Base-by-base conservation (phyloP, 2,797 vertebrate genomes). In the Propithecus deckenii region DNA sequence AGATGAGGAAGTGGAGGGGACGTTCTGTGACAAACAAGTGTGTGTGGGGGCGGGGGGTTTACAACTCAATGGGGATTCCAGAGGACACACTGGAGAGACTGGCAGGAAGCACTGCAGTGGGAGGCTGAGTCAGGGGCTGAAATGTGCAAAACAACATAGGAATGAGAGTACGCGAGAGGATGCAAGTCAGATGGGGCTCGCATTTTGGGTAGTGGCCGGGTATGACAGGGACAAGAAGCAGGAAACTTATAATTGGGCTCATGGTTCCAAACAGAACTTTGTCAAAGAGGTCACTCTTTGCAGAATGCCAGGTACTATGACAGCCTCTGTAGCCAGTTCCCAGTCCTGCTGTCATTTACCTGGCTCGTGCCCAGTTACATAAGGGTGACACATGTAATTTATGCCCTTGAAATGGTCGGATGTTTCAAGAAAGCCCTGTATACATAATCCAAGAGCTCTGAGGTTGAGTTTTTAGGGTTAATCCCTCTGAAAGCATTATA, bases 71-170 rank as follows among this genome's bases (percentile, higher is more conserved):
- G n/a, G 67, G 80, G 61, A 91, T 41, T 86, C 78, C 92, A 92
- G 88, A 74, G 91, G 71, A 48, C 85, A 38, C 50, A 2, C 52
- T 57, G 80, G 48, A 67, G 94, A 61, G 52, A n/a, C 0, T 74
- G 80, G 63, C 92, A 85, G 80, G 84, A 59, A 67, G 18, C 65
- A 20, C 18, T 4, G 59, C 43, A 6, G 87, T 81, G 69, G 91
- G 88, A 93, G 79, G 81, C 41, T 88, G 94, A 92, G 50, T 95
- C 94, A 94, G 78, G 79, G 7, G 18, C 63, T 79, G 32, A 78
- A 65, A 63, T 48, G 79, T 28, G 30, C 72, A 30, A 35, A 93
- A 84, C 72, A 30, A n/a, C 78, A 20, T 1, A 38, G 32, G 38
- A 79, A 59, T 30, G 46, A 25, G 50, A 50, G 75, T 12, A 23